Conservation (phyloP, 1,140 invertebrate species). For the Dreissena rostriformis region DNA sequence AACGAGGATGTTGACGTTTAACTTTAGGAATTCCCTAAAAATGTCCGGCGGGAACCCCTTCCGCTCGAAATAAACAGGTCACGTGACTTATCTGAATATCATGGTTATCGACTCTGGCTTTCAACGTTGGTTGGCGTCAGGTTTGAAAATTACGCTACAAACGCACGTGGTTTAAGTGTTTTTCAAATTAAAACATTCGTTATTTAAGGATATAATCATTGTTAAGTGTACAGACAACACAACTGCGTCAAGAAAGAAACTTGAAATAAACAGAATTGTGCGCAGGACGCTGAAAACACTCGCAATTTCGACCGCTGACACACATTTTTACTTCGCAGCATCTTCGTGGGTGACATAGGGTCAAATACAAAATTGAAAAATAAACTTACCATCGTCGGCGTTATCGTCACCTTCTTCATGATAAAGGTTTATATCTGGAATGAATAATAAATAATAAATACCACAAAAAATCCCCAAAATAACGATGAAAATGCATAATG, state of each 20-base stretch:
- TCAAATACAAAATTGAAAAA: constrained; percentile 57
- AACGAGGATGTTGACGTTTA: no score
- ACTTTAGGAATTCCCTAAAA: constrained; percentile 15
- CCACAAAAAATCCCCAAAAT: constrained; percentile 72
- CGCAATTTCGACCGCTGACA: constrained; percentile 46
- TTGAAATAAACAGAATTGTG: no score
- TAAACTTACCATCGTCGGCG: constrained; percentile 77
- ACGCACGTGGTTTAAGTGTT: constrained; percentile 66
- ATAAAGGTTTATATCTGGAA: constrained; percentile 80
- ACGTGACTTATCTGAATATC: constrained; percentile 75
- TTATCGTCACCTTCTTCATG: constrained; percentile 75
- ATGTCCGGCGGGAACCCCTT: constrained; percentile 70
- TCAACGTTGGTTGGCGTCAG: constrained; percentile 74
- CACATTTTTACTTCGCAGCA: constrained; percentile 70
- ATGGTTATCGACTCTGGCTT: constrained; percentile 73
- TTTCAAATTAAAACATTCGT: constrained; percentile 15
- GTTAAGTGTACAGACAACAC: no score
- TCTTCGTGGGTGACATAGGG: constrained; percentile 56
- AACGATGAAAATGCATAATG: constrained; percentile 75
- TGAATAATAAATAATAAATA: constrained; percentile 66
- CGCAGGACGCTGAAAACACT: no score
- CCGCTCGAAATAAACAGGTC: constrained; percentile 66
- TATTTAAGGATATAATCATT: no score
- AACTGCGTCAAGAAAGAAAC: no score
- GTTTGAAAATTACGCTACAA: constrained; percentile 72